A percentile compares a stretch with the other conserved stretches of the same genome.
phyloP scores from a whole-genome alignment of 2,797 vertebrate genomes.

The Scleropages formosus region DNA sequence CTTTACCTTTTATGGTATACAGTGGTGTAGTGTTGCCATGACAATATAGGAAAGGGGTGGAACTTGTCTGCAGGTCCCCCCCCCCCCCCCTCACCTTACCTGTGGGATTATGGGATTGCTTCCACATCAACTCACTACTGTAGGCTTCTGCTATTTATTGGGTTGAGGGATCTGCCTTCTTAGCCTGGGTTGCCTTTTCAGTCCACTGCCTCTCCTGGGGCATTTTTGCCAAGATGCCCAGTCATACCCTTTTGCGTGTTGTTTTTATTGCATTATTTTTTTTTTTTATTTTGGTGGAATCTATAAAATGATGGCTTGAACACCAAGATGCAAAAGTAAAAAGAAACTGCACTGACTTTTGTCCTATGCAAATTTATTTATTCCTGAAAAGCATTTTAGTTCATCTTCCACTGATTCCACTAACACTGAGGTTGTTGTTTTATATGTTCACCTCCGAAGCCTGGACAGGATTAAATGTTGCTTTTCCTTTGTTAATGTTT shows the following conservation, averaged over 20 bases:
- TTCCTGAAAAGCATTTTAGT: constrained; percentile 1
- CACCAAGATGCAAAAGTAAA: not conserved
- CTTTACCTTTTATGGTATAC: not conserved
- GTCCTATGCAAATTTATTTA: not conserved
- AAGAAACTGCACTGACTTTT: not conserved
- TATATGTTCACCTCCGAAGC: not conserved
- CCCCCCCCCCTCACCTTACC: constrained; percentile 12
- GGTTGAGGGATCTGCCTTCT: not conserved
- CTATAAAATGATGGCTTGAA: not conserved
- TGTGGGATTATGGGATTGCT: constrained; percentile 9
- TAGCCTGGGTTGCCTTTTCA: not conserved
- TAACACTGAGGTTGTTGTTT: too few species aligned
- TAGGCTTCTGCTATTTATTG: not conserved
- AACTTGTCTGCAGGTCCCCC: constrained; percentile 17
- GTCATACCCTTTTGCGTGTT: not conserved
- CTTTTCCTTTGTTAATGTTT: not conserved
- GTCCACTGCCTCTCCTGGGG: not conserved
- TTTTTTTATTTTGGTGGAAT: not conserved
- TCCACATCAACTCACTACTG: constrained; percentile 14
- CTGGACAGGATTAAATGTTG: not conserved
- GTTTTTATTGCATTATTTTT: not conserved
- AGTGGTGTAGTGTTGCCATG: constrained; percentile 16
- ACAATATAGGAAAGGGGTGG: not conserved
- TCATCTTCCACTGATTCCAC: not conserved
- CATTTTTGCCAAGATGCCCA: not conserved